A percentile compares a stretch with the other conserved stretches of the same genome.
These are phyloP conservation scores for Thymelicus sylvestris DNA, from an alignment of 2,888 invertebrate genomes.

Conservation along the genomic window DNA sequence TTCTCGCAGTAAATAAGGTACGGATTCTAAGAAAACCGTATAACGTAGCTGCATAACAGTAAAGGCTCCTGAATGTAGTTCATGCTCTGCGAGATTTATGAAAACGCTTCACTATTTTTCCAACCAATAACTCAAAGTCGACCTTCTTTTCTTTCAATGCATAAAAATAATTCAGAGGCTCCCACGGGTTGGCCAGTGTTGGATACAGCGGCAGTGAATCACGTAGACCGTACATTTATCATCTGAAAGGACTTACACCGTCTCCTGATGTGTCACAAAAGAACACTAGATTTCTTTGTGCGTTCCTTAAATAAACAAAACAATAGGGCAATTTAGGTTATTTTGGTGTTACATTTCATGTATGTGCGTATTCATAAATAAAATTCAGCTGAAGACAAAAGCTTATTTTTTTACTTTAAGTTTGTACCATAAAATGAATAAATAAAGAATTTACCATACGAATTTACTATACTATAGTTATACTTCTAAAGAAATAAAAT, in stretches of 20 bases:
- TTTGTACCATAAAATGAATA: too few relatives aligned
- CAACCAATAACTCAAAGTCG: conserved; percentile 47
- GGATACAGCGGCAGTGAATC: conserved; percentile 54
- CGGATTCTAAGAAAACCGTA: conserved; percentile 19
- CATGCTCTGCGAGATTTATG: conserved; percentile 38
- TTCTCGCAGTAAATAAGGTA: conserved; percentile 29
- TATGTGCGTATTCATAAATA: not conserved
- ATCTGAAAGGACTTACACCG: conserved; percentile 56
- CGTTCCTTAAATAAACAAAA: conserved; percentile 17
- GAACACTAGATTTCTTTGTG: conserved; percentile 29
- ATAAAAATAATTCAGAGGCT: conserved; percentile 48
- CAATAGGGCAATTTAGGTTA: not conserved
- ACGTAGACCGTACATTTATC: conserved; percentile 63
- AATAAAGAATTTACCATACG: too few relatives aligned
- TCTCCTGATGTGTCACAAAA: conserved; percentile 52
- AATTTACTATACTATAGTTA: too few relatives aligned
- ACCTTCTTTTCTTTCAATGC: conserved; percentile 48
- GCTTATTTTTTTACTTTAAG: too few relatives aligned
- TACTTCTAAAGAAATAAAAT: too few relatives aligned
- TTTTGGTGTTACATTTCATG: not conserved
- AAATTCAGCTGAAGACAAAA: too few relatives aligned
- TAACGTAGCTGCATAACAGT: conserved; percentile 28
- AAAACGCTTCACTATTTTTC: conserved; percentile 54
- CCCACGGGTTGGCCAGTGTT: conserved; percentile 44
- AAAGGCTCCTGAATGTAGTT: conserved; percentile 28